phyloP scores from a whole-genome alignment of 2,888 invertebrate genomes.

The Spodoptera littoralis region DNA sequence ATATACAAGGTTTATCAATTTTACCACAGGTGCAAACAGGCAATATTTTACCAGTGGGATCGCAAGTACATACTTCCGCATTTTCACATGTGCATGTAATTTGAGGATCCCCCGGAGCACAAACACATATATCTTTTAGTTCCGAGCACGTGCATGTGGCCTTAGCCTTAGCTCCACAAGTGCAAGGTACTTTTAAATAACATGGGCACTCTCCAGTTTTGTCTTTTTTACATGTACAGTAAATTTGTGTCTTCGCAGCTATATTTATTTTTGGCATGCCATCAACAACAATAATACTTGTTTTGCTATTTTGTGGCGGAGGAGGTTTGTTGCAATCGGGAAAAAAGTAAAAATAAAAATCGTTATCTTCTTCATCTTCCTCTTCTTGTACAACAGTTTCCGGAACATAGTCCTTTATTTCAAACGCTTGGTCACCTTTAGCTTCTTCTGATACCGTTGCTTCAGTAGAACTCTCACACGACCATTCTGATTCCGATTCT shows the following conservation, averaged over 20 bases:
- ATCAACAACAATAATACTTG: slow-evolving; percentile 74
- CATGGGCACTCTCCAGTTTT: slow-evolving; percentile 75
- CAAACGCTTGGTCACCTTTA: slow-evolving; percentile 58
- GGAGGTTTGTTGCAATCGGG: slow-evolving; percentile 77
- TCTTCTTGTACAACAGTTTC: slow-evolving; percentile 57
- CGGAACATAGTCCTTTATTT: slow-evolving; percentile 64
- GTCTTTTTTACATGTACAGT: slow-evolving; percentile 71
- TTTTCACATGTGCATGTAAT: slow-evolving; percentile 72
- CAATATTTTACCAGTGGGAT: slow-evolving; percentile 67
- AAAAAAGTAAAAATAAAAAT: slow-evolving; percentile 84
- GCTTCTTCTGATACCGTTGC: slow-evolving; percentile 63
- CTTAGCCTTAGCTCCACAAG: slow-evolving; percentile 74
- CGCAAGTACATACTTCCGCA: slow-evolving; percentile 73
- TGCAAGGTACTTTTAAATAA: slow-evolving; percentile 72
- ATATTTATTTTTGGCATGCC: slow-evolving; percentile 79
- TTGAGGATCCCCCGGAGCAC: slow-evolving; percentile 67
- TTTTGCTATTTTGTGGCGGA: slow-evolving; percentile 67
- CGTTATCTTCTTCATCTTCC: slow-evolving; percentile 68
- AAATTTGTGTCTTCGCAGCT: slow-evolving; percentile 31
- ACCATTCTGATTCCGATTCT: slow-evolving; percentile 82
- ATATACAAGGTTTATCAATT: slow-evolving; percentile 79
- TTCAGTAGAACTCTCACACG: slow-evolving; percentile 69
- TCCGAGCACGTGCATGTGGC: slow-evolving; percentile 73
- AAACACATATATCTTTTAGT: slow-evolving; percentile 74
- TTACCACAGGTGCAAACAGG: slow-evolving; percentile 73